These are phyloP conservation scores for Zosterops lateralis DNA, from an alignment of 2,113 vertebrate species.

Conservation along the genomic window DNA sequence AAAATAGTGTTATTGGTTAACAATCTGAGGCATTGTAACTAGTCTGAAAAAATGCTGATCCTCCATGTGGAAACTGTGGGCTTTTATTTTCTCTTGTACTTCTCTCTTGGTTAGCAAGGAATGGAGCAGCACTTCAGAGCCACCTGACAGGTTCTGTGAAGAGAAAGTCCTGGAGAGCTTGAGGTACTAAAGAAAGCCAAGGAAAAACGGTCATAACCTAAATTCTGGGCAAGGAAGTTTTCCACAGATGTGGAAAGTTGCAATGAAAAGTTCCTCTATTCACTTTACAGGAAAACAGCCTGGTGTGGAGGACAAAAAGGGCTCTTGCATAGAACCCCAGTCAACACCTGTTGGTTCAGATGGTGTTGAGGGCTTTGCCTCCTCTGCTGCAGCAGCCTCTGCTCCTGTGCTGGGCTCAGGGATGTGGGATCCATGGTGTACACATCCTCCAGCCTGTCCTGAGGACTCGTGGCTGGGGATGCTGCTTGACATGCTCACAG, in stretches of 20 bases:
- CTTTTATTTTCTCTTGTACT: background rate
- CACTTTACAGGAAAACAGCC: background rate
- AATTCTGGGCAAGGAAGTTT: background rate
- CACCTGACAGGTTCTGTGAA: background rate
- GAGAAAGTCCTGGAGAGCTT: background rate
- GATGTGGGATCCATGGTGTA: background rate
- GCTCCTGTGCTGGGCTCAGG: background rate
- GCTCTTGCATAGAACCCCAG: background rate
- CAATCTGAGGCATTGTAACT: background rate
- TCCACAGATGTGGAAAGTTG: background rate
- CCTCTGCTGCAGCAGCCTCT: background rate
- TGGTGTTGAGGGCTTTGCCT: background rate
- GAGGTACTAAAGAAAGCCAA: background rate
- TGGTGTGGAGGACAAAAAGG: background rate
- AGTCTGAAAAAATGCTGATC: background rate
- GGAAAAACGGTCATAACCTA: background rate
- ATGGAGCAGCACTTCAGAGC: background rate
- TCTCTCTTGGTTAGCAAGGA: background rate
- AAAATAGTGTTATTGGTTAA: background rate
- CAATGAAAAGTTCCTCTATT: background rate
- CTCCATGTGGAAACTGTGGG: background rate
- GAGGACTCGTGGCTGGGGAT: background rate
- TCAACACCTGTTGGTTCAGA: background rate
- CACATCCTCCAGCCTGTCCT: background rate
- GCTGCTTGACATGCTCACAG: background rate